phyloP scores from a whole-genome alignment of 2,888 invertebrate genomes.

The Pachycephus smyrnensis region DNA sequence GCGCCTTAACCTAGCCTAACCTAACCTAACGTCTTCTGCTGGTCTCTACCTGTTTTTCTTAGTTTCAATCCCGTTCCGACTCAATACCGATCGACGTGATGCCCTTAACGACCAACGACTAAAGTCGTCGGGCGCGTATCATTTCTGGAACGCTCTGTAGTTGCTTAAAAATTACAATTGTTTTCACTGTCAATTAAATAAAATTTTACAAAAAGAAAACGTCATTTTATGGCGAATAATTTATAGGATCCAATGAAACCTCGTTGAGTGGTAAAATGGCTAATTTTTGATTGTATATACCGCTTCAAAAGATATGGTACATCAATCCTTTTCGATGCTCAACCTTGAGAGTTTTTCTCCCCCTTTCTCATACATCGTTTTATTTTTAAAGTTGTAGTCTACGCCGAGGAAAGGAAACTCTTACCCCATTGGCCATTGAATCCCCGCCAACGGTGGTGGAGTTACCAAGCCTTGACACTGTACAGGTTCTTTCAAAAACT shows the following conservation, averaged over 20 bases:
- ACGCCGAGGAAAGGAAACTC: slow-evolving; percentile 82
- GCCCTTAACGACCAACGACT: neutral
- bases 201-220: neutral
- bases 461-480: slow-evolving; percentile 77
- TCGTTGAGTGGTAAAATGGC: no score
- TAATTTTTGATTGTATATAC: neutral
- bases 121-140: neutral
- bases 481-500: neutral
- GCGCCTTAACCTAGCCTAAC: neutral
- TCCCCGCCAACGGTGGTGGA: slow-evolving; percentile 86
- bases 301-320: neutral
- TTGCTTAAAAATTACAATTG: neutral
- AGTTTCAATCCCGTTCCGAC: neutral
- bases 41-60: neutral
- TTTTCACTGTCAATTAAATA: neutral
- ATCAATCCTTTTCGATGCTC: neutral
- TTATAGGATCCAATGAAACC: no score
- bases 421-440: slow-evolving; percentile 78
- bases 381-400: slow-evolving; percentile 32
- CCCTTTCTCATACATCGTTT: neutral
- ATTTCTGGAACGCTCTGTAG: neutral
- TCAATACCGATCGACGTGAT: neutral
- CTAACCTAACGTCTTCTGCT: neutral
- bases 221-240: neutral
- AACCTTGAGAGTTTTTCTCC: neutral